Evolutionary conservation across 1,140 invertebrate species (phyloP).

Genomic region (Drosophila subobscura): DNA sequence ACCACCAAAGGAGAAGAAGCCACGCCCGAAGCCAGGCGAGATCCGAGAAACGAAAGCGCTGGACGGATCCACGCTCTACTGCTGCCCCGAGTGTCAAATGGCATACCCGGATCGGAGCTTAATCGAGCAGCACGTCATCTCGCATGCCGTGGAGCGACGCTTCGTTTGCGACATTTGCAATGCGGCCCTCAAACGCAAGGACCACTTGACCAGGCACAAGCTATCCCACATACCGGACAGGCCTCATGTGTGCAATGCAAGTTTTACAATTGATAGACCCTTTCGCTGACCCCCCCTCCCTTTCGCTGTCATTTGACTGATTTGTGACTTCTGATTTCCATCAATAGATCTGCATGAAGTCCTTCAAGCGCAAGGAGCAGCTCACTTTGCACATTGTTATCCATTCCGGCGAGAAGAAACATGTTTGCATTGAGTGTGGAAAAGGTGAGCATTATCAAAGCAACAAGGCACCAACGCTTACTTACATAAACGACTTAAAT

Average conservation of each 20-base stretch:
- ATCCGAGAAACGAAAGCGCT: slow-evolving; percentile 91
- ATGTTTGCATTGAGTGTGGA: slow-evolving; percentile 93
- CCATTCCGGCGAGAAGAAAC: slow-evolving; percentile 93
- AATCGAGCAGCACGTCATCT: slow-evolving; percentile 92
- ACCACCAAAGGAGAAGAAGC: slow-evolving; percentile 86
- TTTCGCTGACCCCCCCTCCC: too few relatives aligned
- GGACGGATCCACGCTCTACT: slow-evolving; percentile 92
- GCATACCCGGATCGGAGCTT: slow-evolving; percentile 92
- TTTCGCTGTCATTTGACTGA: too few relatives aligned
- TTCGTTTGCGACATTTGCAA: slow-evolving; percentile 94
- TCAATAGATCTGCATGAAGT: slow-evolving; percentile 89
- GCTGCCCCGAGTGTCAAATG: slow-evolving; percentile 94
- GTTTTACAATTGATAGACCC: background rate
- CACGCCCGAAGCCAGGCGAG: slow-evolving; percentile 91
- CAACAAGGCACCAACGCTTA: too few relatives aligned
- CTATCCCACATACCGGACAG: slow-evolving; percentile 92
- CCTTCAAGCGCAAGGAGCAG: slow-evolving; percentile 93
- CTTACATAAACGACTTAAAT: too few relatives aligned
- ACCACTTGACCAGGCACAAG: slow-evolving; percentile 91
- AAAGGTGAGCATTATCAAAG: slow-evolving; percentile 86
- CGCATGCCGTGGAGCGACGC: slow-evolving; percentile 91
- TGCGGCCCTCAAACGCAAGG: slow-evolving; percentile 91
- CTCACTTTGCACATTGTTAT: slow-evolving; percentile 93
- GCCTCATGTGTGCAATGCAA: slow-evolving; percentile 90
- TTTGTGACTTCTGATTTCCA: background rate